Base-by-base conservation (phyloP, 2,113 vertebrate genomes). In the Phycodurus eques region DNA sequence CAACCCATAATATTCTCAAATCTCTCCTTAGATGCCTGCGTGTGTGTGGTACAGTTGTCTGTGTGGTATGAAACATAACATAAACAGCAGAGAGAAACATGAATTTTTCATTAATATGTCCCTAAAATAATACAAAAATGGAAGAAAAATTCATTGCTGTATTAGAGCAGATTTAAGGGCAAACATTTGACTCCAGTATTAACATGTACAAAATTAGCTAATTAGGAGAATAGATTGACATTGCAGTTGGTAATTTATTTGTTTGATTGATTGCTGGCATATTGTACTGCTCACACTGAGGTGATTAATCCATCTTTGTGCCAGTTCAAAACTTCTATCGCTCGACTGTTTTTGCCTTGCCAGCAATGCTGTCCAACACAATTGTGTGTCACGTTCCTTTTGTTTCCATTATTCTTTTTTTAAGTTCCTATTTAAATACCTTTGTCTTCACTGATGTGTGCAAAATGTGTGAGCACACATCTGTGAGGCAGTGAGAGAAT, bases 271-370 rank as follows among this genome's bases (percentile, higher is more conserved):
- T 91, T 75, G 80, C 51, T 77, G 75, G 77, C 83, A 83, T 87
- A 89, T 88, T 85, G 83, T 77, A 70, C 77, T 76, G 78, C 84
- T 90, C 80, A 89, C 80, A 80, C 81, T 70, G 77, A 78, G 80
- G 87, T 88, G 83, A 91, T 92, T 89, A 91, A 91, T 92, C 82
- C 56, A 46, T 80, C 79, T 85, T 85, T 89, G 74, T 68, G 70
- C 20, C 78, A 84, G 88, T 89, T 90, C 87, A 90, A 76, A 91
- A 89, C 88, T 85, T 88, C 74, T 79, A 74, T 74, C 80, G 72
- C 79, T 71, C 73, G 20, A 66, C 83, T 88, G 80, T 90, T 85
- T 92, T 90, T 88, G 79, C 76, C 76, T 77, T 86, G 78, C 74
- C 81, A 82, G 78, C 74, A 72, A 73, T 65, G 68, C 79, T 80